Conservation (phyloP, 2,888 invertebrate genomes). For the Hymenopus coronatus region DNA sequence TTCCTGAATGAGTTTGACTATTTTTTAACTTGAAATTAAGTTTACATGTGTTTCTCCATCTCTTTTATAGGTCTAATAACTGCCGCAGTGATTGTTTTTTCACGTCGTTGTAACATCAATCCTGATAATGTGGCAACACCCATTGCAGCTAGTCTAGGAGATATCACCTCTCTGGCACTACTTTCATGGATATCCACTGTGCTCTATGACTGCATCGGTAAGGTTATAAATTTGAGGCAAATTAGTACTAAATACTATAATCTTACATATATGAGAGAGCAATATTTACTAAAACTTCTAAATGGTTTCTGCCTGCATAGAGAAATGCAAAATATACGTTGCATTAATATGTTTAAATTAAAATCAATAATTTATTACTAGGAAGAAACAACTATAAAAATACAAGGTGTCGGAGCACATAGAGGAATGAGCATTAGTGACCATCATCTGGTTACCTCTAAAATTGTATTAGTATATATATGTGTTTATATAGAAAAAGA, state of each 20-base stretch:
- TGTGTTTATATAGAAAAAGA: no score
- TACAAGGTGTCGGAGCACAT: no score
- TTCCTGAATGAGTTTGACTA: neutral
- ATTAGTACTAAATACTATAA: neutral
- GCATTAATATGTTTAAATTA: no score
- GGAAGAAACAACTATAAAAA: no score
- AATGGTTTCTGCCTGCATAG: no score
- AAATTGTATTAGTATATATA: no score
- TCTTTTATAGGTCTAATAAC: constrained; percentile 56
- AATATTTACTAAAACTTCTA: neutral
- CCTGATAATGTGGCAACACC: constrained; percentile 81
- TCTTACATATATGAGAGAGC: neutral
- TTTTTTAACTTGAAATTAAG: neutral
- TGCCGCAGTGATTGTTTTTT: constrained; percentile 67
- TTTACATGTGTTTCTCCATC: neutral
- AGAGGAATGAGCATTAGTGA: no score
- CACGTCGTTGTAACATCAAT: constrained; percentile 67
- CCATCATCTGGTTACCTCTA: no score
- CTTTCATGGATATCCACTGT: constrained; percentile 58
- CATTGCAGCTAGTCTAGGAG: constrained; percentile 76
- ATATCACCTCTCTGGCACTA: constrained; percentile 66
- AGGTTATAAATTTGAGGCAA: constrained; percentile 31
- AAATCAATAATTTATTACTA: no score
- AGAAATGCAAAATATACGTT: no score
- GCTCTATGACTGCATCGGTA: constrained; percentile 57